phyloP scores from a whole-genome alignment of 2,888 invertebrate species.

The Drosophila paramelanica region DNA sequence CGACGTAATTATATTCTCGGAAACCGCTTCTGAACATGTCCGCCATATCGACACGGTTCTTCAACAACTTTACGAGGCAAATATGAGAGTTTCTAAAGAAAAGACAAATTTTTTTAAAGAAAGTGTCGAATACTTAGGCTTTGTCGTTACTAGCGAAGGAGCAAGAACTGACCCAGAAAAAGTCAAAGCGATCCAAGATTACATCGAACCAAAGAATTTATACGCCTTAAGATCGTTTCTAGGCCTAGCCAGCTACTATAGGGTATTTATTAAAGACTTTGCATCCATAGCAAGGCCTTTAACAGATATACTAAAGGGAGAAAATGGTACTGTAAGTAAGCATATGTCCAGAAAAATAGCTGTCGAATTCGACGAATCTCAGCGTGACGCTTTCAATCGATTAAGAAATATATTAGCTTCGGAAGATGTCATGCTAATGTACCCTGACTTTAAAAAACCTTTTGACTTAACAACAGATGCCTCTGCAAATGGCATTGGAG shows the following conservation, averaged over 20 bases:
- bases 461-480: not conserved
- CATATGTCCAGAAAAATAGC: slow-evolving; percentile 1
- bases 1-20: too few species aligned
- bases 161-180: not conserved
- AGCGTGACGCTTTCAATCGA: not conserved
- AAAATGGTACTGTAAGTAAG: not conserved
- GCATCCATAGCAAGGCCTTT: too few species aligned
- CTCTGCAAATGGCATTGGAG: not conserved
- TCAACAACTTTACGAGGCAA: too few species aligned
- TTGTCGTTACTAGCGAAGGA: not conserved
- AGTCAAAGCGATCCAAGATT: not conserved
- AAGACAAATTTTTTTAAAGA: not conserved
- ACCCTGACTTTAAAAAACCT: not conserved
- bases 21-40: too few species aligned
- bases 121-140: not conserved
- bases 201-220: not conserved
- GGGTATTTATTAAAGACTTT: too few species aligned
- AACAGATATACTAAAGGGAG: too few species aligned
- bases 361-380: not conserved
- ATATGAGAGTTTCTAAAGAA: too few species aligned
- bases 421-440: slow-evolving; percentile 3
- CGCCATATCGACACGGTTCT: not conserved
- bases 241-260: not conserved
- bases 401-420: slow-evolving; percentile 7
- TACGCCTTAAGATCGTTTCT: not conserved